phyloP scores from a whole-genome alignment of 2,888 invertebrate genomes.

The Periphyllus acericola region DNA sequence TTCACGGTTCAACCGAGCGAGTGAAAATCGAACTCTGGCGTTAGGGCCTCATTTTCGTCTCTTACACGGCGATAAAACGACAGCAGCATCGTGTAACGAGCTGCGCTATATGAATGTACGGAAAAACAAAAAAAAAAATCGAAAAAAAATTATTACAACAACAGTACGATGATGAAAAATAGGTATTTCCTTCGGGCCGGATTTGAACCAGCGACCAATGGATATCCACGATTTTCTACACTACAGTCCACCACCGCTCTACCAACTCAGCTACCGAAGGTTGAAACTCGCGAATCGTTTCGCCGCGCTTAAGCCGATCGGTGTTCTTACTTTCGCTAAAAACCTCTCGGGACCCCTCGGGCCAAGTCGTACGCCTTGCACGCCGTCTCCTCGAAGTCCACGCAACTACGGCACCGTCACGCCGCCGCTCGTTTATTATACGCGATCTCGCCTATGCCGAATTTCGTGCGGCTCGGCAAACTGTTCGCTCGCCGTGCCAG shows the following conservation, averaged over 20 bases:
- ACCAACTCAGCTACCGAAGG: slow-evolving; percentile 66
- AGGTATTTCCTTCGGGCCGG: slow-evolving; percentile 65
- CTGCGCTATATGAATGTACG: too few relatives aligned
- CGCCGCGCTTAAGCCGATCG: background rate
- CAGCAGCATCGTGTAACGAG: too few relatives aligned
- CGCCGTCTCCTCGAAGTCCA: background rate
- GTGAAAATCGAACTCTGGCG: too few relatives aligned
- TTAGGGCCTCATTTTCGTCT: too few relatives aligned
- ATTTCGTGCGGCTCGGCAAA: background rate
- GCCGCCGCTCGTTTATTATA: background rate
- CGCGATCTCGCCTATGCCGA: background rate
- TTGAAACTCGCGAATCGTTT: background rate
- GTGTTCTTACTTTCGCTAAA: background rate
- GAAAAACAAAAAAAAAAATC: too few relatives aligned
- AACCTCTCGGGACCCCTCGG: background rate
- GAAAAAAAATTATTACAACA: too few relatives aligned
- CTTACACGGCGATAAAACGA: too few relatives aligned
- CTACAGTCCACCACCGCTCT: slow-evolving; percentile 66
- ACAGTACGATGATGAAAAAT: background rate
- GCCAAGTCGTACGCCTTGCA: background rate
- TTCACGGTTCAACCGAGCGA: too few relatives aligned
- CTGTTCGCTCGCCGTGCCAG: too few relatives aligned
- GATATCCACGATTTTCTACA: slow-evolving; percentile 63
- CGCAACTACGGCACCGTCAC: too few relatives aligned
- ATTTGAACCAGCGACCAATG: slow-evolving; percentile 66